Conservation (phyloP, 2,797 vertebrate species). For the Molossus alvarezi region DNA sequence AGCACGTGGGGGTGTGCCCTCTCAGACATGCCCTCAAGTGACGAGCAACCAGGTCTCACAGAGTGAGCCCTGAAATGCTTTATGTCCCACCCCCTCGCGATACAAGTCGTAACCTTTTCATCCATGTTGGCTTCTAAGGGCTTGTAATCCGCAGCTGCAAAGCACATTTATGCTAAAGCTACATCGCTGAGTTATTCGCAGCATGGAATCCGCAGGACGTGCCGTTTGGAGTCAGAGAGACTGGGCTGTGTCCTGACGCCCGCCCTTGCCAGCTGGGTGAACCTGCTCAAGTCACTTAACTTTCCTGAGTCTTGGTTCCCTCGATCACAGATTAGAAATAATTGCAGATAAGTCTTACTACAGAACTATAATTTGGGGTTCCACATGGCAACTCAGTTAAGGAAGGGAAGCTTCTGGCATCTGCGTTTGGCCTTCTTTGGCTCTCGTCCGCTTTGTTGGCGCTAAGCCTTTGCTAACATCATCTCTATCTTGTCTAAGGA, state of each 20-base stretch:
- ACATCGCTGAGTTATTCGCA: not conserved
- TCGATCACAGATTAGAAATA: slow-evolving; percentile 27
- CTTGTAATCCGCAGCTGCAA: not conserved
- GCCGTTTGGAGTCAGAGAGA: not conserved
- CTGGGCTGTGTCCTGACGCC: not conserved
- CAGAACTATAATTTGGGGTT: not conserved
- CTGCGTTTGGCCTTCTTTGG: not conserved
- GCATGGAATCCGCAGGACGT: not conserved
- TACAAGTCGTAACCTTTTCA: not conserved
- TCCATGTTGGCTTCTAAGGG: not conserved
- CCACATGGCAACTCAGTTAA: not conserved
- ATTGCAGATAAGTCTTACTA: not conserved
- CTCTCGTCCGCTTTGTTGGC: not conserved
- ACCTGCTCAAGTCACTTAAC: not conserved
- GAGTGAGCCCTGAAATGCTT: slow-evolving; percentile 6
- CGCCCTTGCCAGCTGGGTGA: not conserved
- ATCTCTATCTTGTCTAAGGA: not conserved
- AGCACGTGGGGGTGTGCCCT: not conserved
- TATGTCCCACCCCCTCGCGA: not conserved
- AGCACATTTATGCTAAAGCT: not conserved
- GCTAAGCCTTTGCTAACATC: not conserved
- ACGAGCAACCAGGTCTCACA: too few species aligned
- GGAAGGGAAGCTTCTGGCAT: not conserved
- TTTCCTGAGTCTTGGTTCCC: not conserved
- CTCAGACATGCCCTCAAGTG: not conserved